Percentiles rank a stretch among this genome's conserved stretches.
These are phyloP conservation scores for Drosophila sordidula DNA, from an alignment of 2,888 invertebrate genomes.

Conservation along the genomic window DNA sequence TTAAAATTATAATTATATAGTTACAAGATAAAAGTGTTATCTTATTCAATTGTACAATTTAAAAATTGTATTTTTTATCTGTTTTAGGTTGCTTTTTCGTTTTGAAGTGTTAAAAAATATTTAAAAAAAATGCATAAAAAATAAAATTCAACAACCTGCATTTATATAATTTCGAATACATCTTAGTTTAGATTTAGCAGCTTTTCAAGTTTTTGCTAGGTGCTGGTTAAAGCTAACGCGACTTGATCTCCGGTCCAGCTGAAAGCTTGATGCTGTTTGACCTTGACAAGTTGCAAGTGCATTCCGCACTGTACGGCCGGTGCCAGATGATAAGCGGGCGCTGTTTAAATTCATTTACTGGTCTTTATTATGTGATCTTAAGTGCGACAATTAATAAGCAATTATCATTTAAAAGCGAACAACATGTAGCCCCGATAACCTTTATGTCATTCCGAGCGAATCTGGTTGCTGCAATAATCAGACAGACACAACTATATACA, in stretches of 20 bases:
- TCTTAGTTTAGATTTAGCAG: no score
- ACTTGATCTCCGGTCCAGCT: neutral
- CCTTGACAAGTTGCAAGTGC: constrained; percentile 20
- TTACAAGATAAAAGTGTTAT: no score
- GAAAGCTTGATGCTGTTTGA: constrained; percentile 7
- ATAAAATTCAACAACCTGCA: no score
- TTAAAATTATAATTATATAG: no score
- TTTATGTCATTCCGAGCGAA: constrained; percentile 32
- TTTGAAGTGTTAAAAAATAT: no score
- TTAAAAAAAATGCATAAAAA: no score
- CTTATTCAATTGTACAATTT: no score
- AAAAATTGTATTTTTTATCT: no score
- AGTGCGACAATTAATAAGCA: constrained; percentile 65
- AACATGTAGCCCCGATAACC: constrained; percentile 57
- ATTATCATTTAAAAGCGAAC: constrained; percentile 47
- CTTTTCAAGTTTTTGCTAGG: neutral
- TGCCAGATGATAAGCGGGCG: constrained; percentile 34
- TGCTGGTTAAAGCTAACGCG: neutral
- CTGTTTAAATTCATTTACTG: constrained; percentile 21
- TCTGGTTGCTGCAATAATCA: constrained; percentile 6
- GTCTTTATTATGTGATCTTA: constrained; percentile 38
- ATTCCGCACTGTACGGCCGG: constrained; percentile 15
- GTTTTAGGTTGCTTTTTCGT: no score
- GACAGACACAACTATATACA: neutral
- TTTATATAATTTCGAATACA: no score